phyloP scores from a whole-genome alignment of 2,888 invertebrate species.

The Stomorhina lunata region DNA sequence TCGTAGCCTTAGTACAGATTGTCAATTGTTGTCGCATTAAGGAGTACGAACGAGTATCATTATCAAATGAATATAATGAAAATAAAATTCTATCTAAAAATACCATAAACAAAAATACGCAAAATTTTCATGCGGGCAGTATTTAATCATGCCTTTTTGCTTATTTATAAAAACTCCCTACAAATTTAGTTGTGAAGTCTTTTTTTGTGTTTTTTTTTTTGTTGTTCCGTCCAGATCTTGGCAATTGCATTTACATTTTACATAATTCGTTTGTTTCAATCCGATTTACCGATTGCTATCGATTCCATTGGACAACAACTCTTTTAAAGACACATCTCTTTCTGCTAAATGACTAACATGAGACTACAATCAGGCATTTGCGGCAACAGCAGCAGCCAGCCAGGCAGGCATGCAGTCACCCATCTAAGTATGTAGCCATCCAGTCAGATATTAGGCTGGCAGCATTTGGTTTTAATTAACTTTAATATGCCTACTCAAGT shows the following conservation, averaged over 20 bases:
- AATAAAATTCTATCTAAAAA: conserved; percentile 46
- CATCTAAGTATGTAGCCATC: background rate
- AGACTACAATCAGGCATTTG: conserved; percentile 55
- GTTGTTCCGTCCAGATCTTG: background rate
- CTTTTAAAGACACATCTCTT: conserved; percentile 47
- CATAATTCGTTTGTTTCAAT: conserved; percentile 42
- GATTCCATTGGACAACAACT: conserved; percentile 62
- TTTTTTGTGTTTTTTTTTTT: background rate
- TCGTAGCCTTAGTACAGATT: too few species aligned
- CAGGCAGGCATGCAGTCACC: conserved; percentile 34
- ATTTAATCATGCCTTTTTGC: conserved; percentile 55
- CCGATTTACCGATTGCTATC: conserved; percentile 61
- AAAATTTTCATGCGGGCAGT: conserved; percentile 48
- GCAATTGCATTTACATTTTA: conserved; percentile 49
- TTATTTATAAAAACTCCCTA: conserved; percentile 50
- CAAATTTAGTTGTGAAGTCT: background rate
- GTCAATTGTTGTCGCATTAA: conserved; percentile 60
- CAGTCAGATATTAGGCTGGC: conserved; percentile 52
- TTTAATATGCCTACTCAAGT: conserved; percentile 69
- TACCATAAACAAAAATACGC: background rate
- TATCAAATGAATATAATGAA: conserved; percentile 49
- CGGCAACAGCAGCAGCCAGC: too few species aligned
- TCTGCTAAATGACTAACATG: conserved; percentile 9
- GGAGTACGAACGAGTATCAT: too few species aligned
- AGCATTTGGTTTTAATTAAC: conserved; percentile 69